Conservation (phyloP, 2,888 invertebrate species). For the Plagiodera versicolora region DNA sequence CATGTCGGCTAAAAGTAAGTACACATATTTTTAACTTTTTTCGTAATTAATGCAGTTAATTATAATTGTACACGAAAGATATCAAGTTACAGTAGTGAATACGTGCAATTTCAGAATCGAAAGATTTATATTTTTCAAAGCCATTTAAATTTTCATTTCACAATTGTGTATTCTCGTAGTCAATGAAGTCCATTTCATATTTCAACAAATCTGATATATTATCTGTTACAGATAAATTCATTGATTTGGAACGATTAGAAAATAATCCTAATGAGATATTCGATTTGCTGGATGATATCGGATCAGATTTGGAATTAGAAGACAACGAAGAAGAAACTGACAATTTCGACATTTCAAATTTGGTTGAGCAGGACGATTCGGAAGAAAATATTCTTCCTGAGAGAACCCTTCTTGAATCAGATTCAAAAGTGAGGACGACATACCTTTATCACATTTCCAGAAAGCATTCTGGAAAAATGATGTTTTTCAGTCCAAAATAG, state of each 20-base stretch:
- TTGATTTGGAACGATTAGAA: not conserved
- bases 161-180: not conserved
- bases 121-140: not conserved
- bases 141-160: not conserved
- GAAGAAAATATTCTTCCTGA: not conserved
- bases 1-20: conserved; percentile 1
- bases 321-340: not conserved
- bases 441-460: not conserved
- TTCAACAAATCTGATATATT: not conserved
- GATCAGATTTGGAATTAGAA: not conserved
- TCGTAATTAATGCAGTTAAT: not conserved
- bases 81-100: not conserved
- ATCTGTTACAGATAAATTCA: not conserved
- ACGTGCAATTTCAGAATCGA: not conserved
- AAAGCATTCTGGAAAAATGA: not conserved
- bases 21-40: not conserved
- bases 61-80: not conserved
- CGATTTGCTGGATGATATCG: not conserved
- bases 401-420: not conserved
- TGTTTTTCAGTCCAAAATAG: not conserved
- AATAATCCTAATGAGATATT: not conserved
- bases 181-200: not conserved
- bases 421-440: not conserved
- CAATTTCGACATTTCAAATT: not conserved
- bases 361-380: not conserved